Evolutionary conservation across 2,113 vertebrate species (phyloP), one percentile per base, ranked within the genome.

Genomic region (Tenebrosternarchus preto): DNA sequence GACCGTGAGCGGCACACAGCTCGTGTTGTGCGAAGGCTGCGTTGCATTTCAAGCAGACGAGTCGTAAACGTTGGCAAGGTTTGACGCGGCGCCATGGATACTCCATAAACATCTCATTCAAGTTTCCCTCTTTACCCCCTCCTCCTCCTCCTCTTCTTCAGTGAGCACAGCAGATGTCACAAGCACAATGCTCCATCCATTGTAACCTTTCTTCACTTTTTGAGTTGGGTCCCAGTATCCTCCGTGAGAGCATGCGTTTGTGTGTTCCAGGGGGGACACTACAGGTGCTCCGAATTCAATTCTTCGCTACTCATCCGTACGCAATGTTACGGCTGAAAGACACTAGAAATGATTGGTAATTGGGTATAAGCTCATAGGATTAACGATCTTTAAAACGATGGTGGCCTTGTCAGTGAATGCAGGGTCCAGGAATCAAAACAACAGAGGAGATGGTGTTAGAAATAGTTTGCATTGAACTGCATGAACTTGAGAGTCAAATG

Each of bases 81-180:
- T 77, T 7, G 59, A 82, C 70, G n/a, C 81, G 36, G 43, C 67
- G 61, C 50, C 72, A 70, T 61, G 36, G 70, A 78, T 61, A 75
- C 70, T 83, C 79, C 60, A 68, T 79, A 83, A 85, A 84, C 82
- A 72, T 81, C 73, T 71, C 53, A 46, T 85, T 80, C 67, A 22
- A 83, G 68, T 25, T 78, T 83, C 79, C 72, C 56, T 53, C 33
- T 36, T 36, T 66, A 31, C 24, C 36, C 25, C 17, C 1, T 2
- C 9, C 75, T 67, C 64, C 73, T 71, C 57, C 83, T n/a, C n/a
- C n/a, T n/a, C n/a, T n/a, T n/a, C n/a, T n/a, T n/a, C n/a, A n/a
- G 56, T 50, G 66, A 66, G 74, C 63, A 25, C 60, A 77, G 76
- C 43, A 83, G 75, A 79, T 78, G 85, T 82, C 83, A 78, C 27